These are phyloP conservation scores for Lonchura striata DNA, from an alignment of 2,113 vertebrate species.

Conservation along the genomic window DNA sequence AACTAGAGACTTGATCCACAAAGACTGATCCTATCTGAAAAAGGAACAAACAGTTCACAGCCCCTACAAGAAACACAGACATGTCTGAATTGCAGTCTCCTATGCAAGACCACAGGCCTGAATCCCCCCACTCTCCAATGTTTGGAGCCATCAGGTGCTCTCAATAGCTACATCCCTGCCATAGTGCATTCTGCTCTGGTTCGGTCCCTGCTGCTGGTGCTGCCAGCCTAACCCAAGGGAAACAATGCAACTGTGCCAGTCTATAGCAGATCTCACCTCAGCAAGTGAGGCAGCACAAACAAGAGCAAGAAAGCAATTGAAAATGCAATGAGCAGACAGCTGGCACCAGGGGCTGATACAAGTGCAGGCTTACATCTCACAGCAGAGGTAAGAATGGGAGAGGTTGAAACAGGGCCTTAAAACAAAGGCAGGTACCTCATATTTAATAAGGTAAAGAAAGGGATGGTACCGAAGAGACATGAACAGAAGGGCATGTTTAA, in stretches of 20 bases:
- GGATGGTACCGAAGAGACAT: background rate
- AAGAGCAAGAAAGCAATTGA: background rate
- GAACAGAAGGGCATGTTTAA: background rate
- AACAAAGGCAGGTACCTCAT: background rate
- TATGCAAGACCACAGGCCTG: background rate
- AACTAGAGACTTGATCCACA: background rate
- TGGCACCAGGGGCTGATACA: background rate
- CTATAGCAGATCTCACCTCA: background rate
- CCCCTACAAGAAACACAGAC: background rate
- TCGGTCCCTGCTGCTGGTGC: background rate
- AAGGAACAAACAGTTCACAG: background rate
- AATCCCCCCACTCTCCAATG: background rate
- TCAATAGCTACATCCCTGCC: background rate
- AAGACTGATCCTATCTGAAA: background rate
- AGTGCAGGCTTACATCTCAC: background rate
- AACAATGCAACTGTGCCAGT: background rate
- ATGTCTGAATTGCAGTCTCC: background rate
- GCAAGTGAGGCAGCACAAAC: background rate
- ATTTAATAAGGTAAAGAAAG: background rate
- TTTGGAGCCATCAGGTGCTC: background rate
- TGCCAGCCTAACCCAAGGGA: background rate
- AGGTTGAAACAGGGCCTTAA: background rate
- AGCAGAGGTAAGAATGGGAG: background rate
- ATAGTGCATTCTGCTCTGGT: background rate
- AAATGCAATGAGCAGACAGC: background rate